Evolutionary conservation across 2,888 invertebrate species (phyloP), one percentile per base, ranked within the genome.

Genomic region (Chaetogeoica ovagalla): DNA sequence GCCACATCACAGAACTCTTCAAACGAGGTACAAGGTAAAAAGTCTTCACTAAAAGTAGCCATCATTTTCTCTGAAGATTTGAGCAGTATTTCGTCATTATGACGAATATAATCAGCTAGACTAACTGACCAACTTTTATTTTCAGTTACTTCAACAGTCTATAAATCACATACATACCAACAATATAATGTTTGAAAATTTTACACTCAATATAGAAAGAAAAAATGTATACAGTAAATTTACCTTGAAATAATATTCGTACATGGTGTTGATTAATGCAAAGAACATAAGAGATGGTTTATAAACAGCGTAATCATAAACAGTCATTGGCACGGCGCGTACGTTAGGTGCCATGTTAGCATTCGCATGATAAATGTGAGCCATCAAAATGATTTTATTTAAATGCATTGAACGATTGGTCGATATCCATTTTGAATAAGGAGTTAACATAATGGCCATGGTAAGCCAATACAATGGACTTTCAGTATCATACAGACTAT

Each of bases 1-100:
- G 92, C 90, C 83, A 96, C 95, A 90, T 97, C 97, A 87, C 94
- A 94, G 89, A 95, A 95, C 88, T 98, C 97, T 11, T 90, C 90
- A 87, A 97, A 93, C 21, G 95, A 94, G 82, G 94, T 90, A 88
- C 96, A 95, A 15, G 96, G 94, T 84, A 97, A 88, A 85, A 96
- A 89, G 86, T 97, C 96, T 84, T 96, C 94, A 63, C 95, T 93
- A 84, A 96, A 94, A 0, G 90, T 89, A 43, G 90, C 89, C 83
- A 98, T 90, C 82, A 97, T 90, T 82, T 90, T 90, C 86, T 96
- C 96, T 17, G 95, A 94, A 19, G 93, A 91, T 86, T 97, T 97
- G 37, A 96, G 88, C 88, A 97, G 90, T 8, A 90, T 90, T 86
- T 96, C 96, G 88, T 98, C 98, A 87, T 95, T 96, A 86, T 95